Evolutionary conservation across 30 jellyfish, hydroid and myxozoan species (phyloP), one percentile per base, ranked within the genome.

Genomic region (Catostylus mosaicus): DNA sequence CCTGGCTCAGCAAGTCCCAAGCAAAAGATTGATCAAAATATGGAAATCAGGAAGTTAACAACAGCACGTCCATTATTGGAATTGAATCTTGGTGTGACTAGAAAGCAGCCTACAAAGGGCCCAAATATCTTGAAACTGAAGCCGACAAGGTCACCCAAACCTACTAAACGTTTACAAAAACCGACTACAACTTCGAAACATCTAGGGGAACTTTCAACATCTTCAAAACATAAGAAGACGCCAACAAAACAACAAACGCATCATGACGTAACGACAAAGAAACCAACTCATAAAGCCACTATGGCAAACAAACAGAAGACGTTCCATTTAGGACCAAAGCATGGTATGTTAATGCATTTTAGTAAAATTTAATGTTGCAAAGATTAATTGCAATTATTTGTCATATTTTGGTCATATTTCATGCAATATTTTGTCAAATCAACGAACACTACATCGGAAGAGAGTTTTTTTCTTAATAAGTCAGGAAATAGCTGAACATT

Each of bases 41-140:
- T 64, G 45, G 88, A 77, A 29, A 18, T 77, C 1, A 63, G 86
- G 83, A 84, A 45, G 31, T 43, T 65, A 51, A 75, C 96, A 71
- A 86, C 96, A 30, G 73, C 90, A 0, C 79, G 80, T 26, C 90
- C 96, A 19, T 30, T 85, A 24, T 52, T 51, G 0, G 62, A 51
- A 14, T 51, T 20, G 30, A 73, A 61, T 24, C 62, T 26, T 11
- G 62, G 30, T 79, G 30, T 7, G 56, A 46, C 61, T n/a, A 54
- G 35, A 48, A 37, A n/a, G 4, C 40, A 6, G 9, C 81, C 82
- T 4, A 83, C 76, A 26, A n/a, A 50, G 43, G n/a, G 78, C 19
- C 86, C 93, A 9, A 82, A 59, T 14, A 52, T 62, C 38, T 31
- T 24, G 19, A 34, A 26, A 31, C 8, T 32, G 9, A 74, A 32